A percentile compares a stretch with the other conserved stretches of the same genome.
phyloP scores from a whole-genome alignment of 2,113 vertebrate genomes.

The Grammomys dolichurus region DNA sequence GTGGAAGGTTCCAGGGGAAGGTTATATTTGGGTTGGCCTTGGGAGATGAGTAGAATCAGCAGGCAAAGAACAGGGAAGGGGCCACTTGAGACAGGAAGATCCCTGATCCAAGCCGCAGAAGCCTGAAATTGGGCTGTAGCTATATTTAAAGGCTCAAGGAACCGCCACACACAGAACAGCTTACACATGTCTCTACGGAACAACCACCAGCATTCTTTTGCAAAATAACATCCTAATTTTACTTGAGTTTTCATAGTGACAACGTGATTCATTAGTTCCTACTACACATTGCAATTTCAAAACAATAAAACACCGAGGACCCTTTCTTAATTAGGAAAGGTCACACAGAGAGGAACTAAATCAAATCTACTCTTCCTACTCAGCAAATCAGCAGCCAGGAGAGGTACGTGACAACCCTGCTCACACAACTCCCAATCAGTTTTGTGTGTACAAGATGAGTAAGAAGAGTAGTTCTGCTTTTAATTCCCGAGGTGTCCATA shows the following conservation, averaged over 20 bases:
- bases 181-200: slow-evolving; percentile 61
- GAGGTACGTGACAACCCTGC: neutral
- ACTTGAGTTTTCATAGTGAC: slow-evolving; percentile 70
- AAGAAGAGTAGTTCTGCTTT: slow-evolving; percentile 12
- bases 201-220: slow-evolving; percentile 60
- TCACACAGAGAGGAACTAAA: slow-evolving; percentile 46
- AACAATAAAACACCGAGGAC: slow-evolving; percentile 64
- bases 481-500: neutral
- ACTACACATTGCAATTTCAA: slow-evolving; percentile 71
- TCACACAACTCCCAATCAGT: neutral
- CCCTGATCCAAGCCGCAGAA: slow-evolving; percentile 58
- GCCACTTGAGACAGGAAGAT: slow-evolving; percentile 43
- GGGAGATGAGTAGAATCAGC: neutral
- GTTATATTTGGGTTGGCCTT: slow-evolving; percentile 68
- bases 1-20: slow-evolving; percentile 43
- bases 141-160: slow-evolving; percentile 49
- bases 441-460: neutral
- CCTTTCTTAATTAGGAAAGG: slow-evolving; percentile 71
- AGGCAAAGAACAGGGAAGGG: neutral
- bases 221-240: slow-evolving; percentile 78
- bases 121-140: neutral
- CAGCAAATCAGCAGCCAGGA: slow-evolving; percentile 19
- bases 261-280: slow-evolving; percentile 81
- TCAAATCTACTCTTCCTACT: slow-evolving; percentile 37
- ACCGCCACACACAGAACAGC: slow-evolving; percentile 40